phyloP scores from a whole-genome alignment of 2,797 vertebrate species.

The Channallabes apus region DNA sequence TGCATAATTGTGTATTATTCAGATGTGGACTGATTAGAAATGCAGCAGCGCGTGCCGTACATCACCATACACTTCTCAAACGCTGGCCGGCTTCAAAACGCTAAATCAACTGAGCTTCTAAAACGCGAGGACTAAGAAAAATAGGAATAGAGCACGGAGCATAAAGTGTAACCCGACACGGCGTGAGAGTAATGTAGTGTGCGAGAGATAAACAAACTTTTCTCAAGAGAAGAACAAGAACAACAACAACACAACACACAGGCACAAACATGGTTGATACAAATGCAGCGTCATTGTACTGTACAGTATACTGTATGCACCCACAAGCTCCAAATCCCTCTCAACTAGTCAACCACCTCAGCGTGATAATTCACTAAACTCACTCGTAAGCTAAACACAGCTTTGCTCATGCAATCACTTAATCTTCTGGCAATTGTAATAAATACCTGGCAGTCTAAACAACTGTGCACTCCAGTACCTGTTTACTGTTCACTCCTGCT shows the following conservation, averaged over 20 bases:
- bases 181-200: conserved; percentile 17
- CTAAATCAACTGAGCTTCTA: conserved; percentile 8
- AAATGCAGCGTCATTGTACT: conserved; percentile 27
- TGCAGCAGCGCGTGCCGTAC: conserved; percentile 19
- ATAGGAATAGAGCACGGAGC: not conserved
- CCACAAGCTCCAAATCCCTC: conserved; percentile 35
- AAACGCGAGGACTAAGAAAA: conserved; percentile 6
- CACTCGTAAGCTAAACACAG: conserved; percentile 55
- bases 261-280: conserved; percentile 19
- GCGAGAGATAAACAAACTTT: conserved; percentile 37
- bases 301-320: conserved; percentile 15
- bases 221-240: not conserved
- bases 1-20: conserved; percentile 44
- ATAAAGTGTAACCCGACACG: conserved; percentile 13
- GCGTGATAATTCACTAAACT: conserved; percentile 49
- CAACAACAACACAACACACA: not conserved
- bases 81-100: conserved; percentile 1
- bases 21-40: conserved; percentile 42
- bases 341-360: conserved; percentile 40
- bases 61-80: conserved; percentile 36
- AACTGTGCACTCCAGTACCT: conserved; percentile 18
- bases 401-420: conserved; percentile 55
- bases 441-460: conserved; percentile 51
- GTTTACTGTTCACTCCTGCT: conserved; percentile 6
- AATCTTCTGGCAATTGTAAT: conserved; percentile 56